A percentile compares a stretch with the other conserved stretches of the same genome.
phyloP scores from a whole-genome alignment of 2,888 invertebrate species.

The Drosophila imparisetae region DNA sequence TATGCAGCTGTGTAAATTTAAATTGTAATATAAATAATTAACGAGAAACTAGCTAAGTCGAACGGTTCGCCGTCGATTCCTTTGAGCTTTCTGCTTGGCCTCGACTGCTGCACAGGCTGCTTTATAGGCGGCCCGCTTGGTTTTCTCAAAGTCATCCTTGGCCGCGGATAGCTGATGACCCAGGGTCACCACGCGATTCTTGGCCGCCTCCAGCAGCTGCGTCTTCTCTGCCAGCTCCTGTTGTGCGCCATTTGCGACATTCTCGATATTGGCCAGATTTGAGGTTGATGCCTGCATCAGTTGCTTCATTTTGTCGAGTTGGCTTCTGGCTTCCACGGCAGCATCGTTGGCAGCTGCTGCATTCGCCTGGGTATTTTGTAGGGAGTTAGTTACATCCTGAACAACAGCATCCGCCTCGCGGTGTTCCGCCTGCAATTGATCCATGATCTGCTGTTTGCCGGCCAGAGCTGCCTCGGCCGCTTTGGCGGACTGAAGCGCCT shows the following conservation, averaged over 20 bases:
- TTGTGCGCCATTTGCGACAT: conserved; percentile 87
- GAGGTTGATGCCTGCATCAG: conserved; percentile 86
- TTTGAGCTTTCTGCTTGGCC: conserved; percentile 86
- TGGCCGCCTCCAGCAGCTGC: conserved; percentile 88
- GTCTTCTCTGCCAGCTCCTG: conserved; percentile 88
- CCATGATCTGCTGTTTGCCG: conserved; percentile 89
- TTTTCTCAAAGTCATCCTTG: conserved; percentile 88
- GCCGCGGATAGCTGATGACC: conserved; percentile 87
- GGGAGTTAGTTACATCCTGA: conserved; percentile 87
- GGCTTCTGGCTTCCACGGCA: conserved; percentile 87
- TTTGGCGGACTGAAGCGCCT: conserved; percentile 89
- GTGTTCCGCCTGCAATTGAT: conserved; percentile 88
- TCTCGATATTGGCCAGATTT: conserved; percentile 87
- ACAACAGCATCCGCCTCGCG: conserved; percentile 88
- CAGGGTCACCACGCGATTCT: conserved; percentile 87
- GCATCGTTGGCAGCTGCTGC: conserved; percentile 88
- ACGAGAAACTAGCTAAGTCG: neutral
- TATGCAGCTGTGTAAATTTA: neutral
- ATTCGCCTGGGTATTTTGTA: conserved; percentile 88
- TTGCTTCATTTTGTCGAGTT: conserved; percentile 85
- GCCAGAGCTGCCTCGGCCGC: conserved; percentile 89
- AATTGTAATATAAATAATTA: neutral
- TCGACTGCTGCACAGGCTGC: conserved; percentile 89
- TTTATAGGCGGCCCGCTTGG: conserved; percentile 89
- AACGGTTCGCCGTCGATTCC: neutral